phyloP scores from a whole-genome alignment of 2,113 vertebrate species.

The Crocuta crocuta region DNA sequence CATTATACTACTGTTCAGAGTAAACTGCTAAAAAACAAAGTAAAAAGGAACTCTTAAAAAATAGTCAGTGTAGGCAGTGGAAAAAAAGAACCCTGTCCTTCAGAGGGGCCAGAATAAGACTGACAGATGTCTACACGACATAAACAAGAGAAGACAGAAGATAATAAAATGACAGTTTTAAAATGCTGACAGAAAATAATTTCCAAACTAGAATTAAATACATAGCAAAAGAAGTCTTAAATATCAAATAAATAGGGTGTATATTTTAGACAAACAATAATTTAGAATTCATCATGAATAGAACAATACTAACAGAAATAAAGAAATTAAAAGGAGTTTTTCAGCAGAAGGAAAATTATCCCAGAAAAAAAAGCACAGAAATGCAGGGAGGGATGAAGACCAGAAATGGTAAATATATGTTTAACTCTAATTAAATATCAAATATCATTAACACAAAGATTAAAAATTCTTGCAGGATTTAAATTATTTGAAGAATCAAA shows the following conservation, averaged over 20 bases:
- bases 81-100: neutral
- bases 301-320: neutral
- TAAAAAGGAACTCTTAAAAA: neutral
- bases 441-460: neutral
- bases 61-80: neutral
- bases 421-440: neutral
- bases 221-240: neutral
- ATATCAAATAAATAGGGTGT: neutral
- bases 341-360: neutral
- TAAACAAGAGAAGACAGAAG: neutral
- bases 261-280: neutral
- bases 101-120: neutral
- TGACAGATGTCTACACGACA: neutral
- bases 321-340: neutral
- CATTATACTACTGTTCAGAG: neutral
- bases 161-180: accelerated
- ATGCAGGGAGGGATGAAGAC: neutral
- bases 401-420: neutral
- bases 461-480: neutral
- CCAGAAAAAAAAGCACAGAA: neutral
- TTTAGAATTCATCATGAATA: neutral
- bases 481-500: neutral
- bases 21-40: neutral
- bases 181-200: neutral
- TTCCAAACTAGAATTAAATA: neutral